These are phyloP conservation scores for Protonibea diacanthus DNA, from an alignment of 2,797 vertebrate genomes.

Conservation along the genomic window DNA sequence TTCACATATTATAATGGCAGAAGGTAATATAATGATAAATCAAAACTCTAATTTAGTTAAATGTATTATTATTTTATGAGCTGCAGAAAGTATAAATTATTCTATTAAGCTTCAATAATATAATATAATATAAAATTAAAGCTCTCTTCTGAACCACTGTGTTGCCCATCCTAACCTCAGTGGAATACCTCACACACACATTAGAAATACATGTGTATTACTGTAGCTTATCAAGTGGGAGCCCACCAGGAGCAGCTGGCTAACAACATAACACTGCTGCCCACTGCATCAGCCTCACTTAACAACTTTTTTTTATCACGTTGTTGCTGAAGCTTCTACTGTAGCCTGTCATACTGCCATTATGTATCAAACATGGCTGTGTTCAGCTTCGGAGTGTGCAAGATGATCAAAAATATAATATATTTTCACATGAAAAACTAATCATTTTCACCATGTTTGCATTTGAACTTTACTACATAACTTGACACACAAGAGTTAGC, in stretches of 20 bases:
- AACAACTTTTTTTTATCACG: background rate
- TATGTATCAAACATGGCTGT: background rate
- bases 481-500: background rate
- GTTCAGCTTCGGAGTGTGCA: background rate
- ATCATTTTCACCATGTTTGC: background rate
- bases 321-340: background rate
- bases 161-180: background rate
- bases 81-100: conserved; percentile 6
- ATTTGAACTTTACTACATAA: background rate
- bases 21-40: conserved; percentile 26
- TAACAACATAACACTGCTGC: conserved; percentile 12
- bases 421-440: background rate
- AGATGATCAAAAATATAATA: background rate
- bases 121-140: conserved; percentile 23
- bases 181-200: conserved; percentile 24
- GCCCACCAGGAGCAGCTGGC: conserved; percentile 23
- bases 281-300: conserved; percentile 6
- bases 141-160: background rate
- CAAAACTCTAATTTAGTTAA: conserved; percentile 38
- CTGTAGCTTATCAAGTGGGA: conserved; percentile 23
- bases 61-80: conserved; percentile 34
- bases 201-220: background rate
- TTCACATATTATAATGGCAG: conserved; percentile 30
- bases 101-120: conserved; percentile 22
- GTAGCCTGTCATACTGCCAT: background rate